phyloP scores from a whole-genome alignment of 2,888 invertebrate genomes.

The Agrotis segetum region DNA sequence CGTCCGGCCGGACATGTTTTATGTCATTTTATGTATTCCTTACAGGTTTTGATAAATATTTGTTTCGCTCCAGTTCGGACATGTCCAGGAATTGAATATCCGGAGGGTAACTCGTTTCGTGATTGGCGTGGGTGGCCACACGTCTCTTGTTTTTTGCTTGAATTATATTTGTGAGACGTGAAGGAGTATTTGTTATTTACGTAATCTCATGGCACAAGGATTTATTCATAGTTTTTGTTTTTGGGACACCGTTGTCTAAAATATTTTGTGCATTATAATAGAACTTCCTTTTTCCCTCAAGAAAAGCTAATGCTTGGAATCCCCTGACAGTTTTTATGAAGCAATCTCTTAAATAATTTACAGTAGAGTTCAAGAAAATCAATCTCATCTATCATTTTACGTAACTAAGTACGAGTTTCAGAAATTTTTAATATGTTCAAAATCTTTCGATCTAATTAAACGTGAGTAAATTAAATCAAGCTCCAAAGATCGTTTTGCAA shows the following conservation, averaged over 20 bases:
- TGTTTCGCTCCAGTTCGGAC: conserved; percentile 87
- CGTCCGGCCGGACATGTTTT: conserved; percentile 84
- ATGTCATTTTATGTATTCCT: conserved; percentile 90
- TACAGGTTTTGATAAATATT: conserved; percentile 91
- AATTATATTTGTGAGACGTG: conserved; percentile 62
- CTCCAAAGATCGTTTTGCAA: background rate
- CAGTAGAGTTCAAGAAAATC: too few species aligned
- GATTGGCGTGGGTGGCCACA: conserved; percentile 82
- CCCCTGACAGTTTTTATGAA: too few species aligned
- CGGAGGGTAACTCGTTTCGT: conserved; percentile 82
- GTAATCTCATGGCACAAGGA: conserved; percentile 20
- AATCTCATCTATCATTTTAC: too few species aligned
- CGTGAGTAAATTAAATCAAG: background rate
- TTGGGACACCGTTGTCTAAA: background rate
- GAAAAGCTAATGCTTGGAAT: too few species aligned
- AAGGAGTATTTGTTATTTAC: conserved; percentile 40
- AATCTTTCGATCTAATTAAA: background rate
- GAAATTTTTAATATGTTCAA: background rate
- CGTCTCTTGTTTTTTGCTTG: conserved; percentile 68
- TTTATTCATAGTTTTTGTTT: conserved; percentile 45
- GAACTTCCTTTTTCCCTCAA: background rate
- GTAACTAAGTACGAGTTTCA: too few species aligned
- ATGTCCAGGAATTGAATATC: conserved; percentile 89
- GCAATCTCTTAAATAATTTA: too few species aligned
- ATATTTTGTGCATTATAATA: background rate